A percentile compares a stretch with the other conserved stretches of the same genome.
Evolutionary conservation across 2,113 vertebrate genomes (phyloP).

Genomic region (Labeo catla): DNA sequence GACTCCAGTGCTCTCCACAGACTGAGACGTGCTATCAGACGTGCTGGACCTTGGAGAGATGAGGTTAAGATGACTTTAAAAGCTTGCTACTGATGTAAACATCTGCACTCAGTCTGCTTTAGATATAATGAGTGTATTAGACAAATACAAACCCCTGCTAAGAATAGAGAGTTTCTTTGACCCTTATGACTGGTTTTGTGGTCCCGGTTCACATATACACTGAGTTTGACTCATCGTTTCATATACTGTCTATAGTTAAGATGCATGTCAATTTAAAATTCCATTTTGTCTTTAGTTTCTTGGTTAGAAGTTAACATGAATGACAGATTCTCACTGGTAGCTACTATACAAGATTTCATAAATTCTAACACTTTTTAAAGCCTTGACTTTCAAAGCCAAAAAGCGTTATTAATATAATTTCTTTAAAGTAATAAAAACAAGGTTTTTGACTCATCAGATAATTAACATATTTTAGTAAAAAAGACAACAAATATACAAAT

Average conservation of each 20-base stretch:
- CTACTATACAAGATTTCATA: background rate
- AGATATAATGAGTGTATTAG: background rate
- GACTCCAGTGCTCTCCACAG: slow-evolving; percentile 70
- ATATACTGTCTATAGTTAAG: background rate
- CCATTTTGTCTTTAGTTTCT: background rate
- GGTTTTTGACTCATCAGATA: background rate
- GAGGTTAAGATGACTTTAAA: background rate
- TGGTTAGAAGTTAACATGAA: background rate
- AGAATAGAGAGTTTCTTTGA: background rate
- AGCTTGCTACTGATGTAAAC: background rate
- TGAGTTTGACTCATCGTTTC: background rate
- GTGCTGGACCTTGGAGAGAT: slow-evolving; percentile 69
- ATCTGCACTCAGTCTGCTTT: background rate
- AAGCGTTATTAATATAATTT: background rate
- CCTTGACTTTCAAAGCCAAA: background rate
- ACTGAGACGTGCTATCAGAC: slow-evolving; percentile 70
- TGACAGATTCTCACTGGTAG: background rate
- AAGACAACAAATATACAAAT: too few relatives aligned
- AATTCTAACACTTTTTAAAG: background rate
- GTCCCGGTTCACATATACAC: background rate
- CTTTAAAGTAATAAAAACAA: background rate
- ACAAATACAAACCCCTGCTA: background rate
- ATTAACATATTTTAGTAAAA: background rate
- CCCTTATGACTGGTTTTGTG: too few relatives aligned
- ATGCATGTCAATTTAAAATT: background rate